A percentile compares a stretch with the other conserved stretches of the same genome.
Conservation (phyloP, 2,888 invertebrate genomes). For the Dryomyza anilis region DNA sequence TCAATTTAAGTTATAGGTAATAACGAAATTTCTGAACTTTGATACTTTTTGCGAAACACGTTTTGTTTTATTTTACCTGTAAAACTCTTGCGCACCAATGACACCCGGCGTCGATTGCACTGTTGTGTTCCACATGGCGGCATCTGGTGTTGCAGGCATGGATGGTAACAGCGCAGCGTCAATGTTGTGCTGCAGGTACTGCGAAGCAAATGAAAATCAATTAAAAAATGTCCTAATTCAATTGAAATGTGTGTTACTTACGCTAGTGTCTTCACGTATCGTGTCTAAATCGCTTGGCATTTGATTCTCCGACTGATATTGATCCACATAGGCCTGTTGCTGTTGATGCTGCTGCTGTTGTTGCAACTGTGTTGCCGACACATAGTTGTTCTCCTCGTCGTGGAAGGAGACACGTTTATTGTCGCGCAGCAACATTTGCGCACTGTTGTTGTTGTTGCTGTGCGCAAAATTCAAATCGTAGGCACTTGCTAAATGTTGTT, state of each 20-base stretch:
- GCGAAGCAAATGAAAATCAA: constrained; percentile 21
- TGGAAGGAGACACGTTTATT: constrained; percentile 78
- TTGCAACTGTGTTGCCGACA: constrained; percentile 31
- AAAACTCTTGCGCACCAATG: constrained; percentile 97
- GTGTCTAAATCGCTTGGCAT: constrained; percentile 57
- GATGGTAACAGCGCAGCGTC: constrained; percentile 80
- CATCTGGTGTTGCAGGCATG: constrained; percentile 72
- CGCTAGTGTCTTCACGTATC: constrained; percentile 81
- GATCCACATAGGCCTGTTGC: constrained; percentile 15
- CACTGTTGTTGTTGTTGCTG: constrained; percentile 38
- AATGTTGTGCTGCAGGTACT: constrained; percentile 64
- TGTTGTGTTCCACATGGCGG: constrained; percentile 59
- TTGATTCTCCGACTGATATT: constrained; percentile 28
- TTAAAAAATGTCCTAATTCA: background rate
- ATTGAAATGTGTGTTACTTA: constrained; percentile 62
- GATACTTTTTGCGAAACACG: no score
- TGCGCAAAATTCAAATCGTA: constrained; percentile 12
- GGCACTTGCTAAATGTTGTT: constrained; percentile 6
- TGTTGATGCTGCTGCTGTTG: constrained; percentile 28
- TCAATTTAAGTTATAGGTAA: no score
- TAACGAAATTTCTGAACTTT: no score
- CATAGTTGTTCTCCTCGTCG: constrained; percentile 65
- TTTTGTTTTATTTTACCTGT: constrained; percentile 70
- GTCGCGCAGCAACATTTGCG: constrained; percentile 51
- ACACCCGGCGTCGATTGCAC: constrained; percentile 86